These are phyloP conservation scores for Zaprionus nigranus DNA, from an alignment of 1,140 invertebrate genomes.

Conservation along the genomic window DNA sequence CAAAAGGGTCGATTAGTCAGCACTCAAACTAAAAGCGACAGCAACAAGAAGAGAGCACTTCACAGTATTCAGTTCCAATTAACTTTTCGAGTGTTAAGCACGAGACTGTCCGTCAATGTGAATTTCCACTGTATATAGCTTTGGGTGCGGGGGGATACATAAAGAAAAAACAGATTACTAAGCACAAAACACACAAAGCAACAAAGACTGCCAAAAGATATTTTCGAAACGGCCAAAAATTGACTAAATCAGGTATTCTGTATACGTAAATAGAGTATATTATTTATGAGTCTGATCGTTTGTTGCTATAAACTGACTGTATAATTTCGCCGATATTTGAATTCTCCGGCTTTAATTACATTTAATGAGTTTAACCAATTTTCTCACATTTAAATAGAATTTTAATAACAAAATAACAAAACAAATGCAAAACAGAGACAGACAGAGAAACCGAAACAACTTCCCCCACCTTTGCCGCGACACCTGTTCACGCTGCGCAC, in stretches of 20 bases:
- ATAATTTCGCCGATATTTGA: constrained; percentile 3
- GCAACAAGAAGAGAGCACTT: neutral
- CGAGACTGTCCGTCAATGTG: neutral
- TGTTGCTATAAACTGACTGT: constrained; percentile 7
- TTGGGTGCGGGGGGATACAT: neutral
- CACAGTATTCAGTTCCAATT: neutral
- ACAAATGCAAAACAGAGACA: constrained; percentile 17
- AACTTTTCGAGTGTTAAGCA: neutral
- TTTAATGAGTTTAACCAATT: constrained; percentile 42
- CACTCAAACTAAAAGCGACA: neutral
- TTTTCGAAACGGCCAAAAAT: constrained; percentile 19
- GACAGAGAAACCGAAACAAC: constrained; percentile 54
- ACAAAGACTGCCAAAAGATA: constrained; percentile 21
- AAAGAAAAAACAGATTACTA: constrained; percentile 31
- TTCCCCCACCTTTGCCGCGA: constrained; percentile 21
- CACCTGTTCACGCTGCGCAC: constrained; percentile 41
- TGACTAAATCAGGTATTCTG: constrained; percentile 20
- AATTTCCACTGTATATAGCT: constrained; percentile 10
- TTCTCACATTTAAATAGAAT: constrained; percentile 52
- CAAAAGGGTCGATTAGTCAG: neutral
- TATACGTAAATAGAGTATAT: constrained; percentile 1
- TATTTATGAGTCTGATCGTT: too few species aligned
- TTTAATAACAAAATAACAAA: constrained; percentile 27
- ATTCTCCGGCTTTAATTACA: neutral
- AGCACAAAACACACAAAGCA: constrained; percentile 11